Percentiles rank a stretch among this genome's conserved stretches.
These are phyloP conservation scores for Cuculus canorus DNA, from an alignment of 2,797 vertebrate genomes.

Conservation along the genomic window DNA sequence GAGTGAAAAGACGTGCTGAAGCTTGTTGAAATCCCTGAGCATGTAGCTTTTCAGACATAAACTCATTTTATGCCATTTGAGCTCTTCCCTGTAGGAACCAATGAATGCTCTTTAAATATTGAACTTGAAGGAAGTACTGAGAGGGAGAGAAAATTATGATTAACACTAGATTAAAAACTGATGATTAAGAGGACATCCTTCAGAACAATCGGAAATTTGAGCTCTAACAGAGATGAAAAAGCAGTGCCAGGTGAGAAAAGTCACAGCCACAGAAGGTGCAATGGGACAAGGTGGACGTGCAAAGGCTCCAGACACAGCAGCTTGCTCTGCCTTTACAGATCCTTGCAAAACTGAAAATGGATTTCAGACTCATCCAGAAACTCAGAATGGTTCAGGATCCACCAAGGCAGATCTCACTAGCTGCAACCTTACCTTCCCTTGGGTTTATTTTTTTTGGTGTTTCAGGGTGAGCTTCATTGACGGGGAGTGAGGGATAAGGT, in stretches of 20 bases:
- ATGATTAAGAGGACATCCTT: background rate
- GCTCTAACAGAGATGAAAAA: background rate
- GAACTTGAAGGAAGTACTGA: background rate
- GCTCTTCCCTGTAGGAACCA: background rate
- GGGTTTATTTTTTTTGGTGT: background rate
- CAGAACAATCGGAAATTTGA: background rate
- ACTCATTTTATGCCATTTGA: background rate
- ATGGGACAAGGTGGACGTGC: accelerated
- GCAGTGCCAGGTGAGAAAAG: background rate
- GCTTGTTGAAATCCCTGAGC: background rate
- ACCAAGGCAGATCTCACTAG: background rate
- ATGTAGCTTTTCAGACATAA: background rate
- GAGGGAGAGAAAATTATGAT: background rate
- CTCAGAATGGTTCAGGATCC: background rate
- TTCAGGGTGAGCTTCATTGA: background rate
- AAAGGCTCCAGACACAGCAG: background rate
- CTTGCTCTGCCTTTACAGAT: background rate
- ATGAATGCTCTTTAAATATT: background rate
- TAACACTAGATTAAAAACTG: background rate
- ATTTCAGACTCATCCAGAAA: background rate
- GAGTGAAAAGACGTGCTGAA: background rate
- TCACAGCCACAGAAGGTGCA: background rate
- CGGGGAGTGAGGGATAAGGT: background rate
- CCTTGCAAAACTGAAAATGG: background rate
- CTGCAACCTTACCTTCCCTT: background rate